A percentile compares a stretch with the other conserved stretches of the same genome.
phyloP scores from a whole-genome alignment of 2,113 vertebrate genomes.

The Channa argus region DNA sequence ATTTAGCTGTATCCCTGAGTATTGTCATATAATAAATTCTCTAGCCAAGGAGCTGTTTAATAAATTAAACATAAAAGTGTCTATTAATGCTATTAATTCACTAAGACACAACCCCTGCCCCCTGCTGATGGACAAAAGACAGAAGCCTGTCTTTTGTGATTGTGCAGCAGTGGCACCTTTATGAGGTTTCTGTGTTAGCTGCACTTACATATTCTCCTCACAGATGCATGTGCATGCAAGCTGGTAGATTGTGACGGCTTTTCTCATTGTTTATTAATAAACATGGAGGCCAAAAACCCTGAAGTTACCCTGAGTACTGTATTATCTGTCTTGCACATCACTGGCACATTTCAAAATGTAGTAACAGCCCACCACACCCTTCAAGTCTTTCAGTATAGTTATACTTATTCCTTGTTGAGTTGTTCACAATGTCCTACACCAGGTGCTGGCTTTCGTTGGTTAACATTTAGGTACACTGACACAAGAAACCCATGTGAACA shows the following conservation, averaged over 20 bases:
- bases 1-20: background rate
- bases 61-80: background rate
- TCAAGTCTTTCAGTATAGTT: conserved; percentile 5
- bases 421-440: background rate
- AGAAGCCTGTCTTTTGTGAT: conserved; percentile 5
- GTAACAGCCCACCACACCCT: background rate
- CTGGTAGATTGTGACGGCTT: background rate
- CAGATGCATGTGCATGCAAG: background rate
- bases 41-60: background rate
- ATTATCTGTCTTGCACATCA: background rate
- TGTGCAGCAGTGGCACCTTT: background rate
- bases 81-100: background rate
- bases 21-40: background rate
- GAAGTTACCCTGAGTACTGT: background rate
- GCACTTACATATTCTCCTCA: background rate
- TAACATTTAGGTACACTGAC: conserved; percentile 11
- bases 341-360: background rate
- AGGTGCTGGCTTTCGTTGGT: conserved; percentile 18
- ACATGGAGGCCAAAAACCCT: conserved; percentile 2
- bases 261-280: background rate
- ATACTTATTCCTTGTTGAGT: background rate
- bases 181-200: conserved; percentile 12
- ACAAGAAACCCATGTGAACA: conserved; percentile 12
- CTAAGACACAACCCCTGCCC: background rate
- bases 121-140: background rate